Conservation (phyloP, 64 coral and sea anemone species). For the Pocillopora verrucosa region DNA sequence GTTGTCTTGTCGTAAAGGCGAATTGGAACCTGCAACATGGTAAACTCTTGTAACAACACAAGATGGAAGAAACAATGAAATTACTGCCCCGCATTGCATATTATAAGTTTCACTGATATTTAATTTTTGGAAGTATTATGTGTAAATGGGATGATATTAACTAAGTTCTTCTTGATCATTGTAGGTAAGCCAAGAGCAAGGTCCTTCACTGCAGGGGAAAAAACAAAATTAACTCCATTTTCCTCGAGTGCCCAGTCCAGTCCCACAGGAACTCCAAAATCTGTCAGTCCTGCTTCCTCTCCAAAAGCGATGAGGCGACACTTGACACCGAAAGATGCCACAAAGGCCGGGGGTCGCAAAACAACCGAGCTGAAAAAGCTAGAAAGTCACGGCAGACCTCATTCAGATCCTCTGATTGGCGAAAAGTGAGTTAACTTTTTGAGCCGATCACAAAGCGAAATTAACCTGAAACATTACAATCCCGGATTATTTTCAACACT, state of each 20-base stretch:
- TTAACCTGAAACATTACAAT: too few relatives aligned
- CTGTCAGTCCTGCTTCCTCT: background rate
- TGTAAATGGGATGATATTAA: background rate
- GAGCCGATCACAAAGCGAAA: too few relatives aligned
- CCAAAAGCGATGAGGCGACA: slow-evolving; percentile 13
- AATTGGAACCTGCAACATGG: too few relatives aligned
- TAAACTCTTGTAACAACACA: too few relatives aligned
- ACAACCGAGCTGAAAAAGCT: background rate
- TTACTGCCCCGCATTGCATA: too few relatives aligned
- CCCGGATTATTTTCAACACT: too few relatives aligned
- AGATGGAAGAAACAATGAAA: too few relatives aligned
- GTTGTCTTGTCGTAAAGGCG: too few relatives aligned
- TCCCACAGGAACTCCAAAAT: slow-evolving; percentile 9
- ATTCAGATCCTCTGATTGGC: slow-evolving; percentile 28
- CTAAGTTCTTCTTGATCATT: background rate
- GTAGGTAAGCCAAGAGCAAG: slow-evolving; percentile 10
- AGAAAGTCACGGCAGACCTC: slow-evolving; percentile 22
- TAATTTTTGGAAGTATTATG: too few relatives aligned
- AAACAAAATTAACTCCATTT: background rate
- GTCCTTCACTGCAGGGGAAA: slow-evolving; percentile 30
- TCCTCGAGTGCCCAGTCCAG: background rate
- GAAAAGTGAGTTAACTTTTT: slow-evolving; percentile 19
- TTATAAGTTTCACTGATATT: too few relatives aligned
- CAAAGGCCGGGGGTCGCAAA: background rate
- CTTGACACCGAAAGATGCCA: slow-evolving; percentile 16